phyloP scores from a whole-genome alignment of 1,140 invertebrate species.

The Dendroctonus ponderosae region DNA sequence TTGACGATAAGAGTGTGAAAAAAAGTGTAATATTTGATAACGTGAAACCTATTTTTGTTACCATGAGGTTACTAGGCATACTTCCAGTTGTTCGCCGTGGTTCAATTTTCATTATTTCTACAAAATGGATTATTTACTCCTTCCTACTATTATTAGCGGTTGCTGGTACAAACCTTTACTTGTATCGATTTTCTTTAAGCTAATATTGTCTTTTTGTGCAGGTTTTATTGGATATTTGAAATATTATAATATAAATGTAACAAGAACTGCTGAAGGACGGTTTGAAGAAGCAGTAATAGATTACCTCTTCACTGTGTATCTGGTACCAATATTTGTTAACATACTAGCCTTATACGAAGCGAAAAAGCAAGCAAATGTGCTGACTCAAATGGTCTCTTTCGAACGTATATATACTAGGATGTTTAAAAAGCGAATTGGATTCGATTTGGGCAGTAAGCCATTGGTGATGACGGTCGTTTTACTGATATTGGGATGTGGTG shows the following conservation, averaged over 20 bases:
- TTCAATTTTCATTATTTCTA: constrained; percentile 53
- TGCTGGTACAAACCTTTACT: constrained; percentile 8
- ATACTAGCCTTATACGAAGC: constrained; percentile 65
- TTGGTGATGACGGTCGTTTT: constrained; percentile 48
- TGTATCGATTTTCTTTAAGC: constrained; percentile 1
- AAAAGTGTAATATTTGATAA: constrained; percentile 15
- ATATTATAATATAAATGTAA: constrained; percentile 59
- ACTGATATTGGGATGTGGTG: constrained; percentile 58
- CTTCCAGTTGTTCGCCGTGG: constrained; percentile 56
- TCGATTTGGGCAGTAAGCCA: constrained; percentile 44
- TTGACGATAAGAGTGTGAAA: constrained; percentile 14
- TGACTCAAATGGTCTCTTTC: constrained; percentile 63
- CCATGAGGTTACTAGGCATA: constrained; percentile 59
- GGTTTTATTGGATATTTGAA: constrained; percentile 60
- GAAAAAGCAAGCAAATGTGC: constrained; percentile 57
- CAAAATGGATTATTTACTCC: constrained; percentile 59
- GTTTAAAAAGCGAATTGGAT: constrained; percentile 37
- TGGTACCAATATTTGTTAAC: constrained; percentile 60
- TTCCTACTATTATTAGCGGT: constrained; percentile 54
- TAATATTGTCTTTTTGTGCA: constrained; percentile 13
- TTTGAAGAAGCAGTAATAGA: constrained; percentile 70
- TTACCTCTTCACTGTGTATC: constrained; percentile 65
- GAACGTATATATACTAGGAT: constrained; percentile 45
- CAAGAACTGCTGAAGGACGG: constrained; percentile 59
- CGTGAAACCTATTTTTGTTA: constrained; percentile 58